phyloP scores from a whole-genome alignment of 2,797 vertebrate species.

The Adrianichthys oophorus region DNA sequence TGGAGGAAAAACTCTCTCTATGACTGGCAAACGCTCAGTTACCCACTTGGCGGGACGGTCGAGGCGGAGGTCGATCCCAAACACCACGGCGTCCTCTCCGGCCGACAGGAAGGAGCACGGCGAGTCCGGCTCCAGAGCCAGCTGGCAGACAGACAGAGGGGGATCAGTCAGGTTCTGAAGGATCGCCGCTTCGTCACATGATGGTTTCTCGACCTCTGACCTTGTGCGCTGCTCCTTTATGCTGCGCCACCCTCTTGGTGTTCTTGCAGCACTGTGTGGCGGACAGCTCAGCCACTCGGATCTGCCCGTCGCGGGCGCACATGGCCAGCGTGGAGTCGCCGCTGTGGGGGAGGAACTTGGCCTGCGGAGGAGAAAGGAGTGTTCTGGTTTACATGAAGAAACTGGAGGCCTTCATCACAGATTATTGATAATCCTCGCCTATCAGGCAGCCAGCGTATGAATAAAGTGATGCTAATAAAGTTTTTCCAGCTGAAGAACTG shows the following conservation, averaged over 20 bases:
- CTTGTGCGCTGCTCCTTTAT: slow-evolving; percentile 96
- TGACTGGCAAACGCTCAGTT: too few relatives aligned
- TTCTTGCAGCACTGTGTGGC: slow-evolving; percentile 96
- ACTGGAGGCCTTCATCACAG: too few relatives aligned
- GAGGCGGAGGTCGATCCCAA: slow-evolving; percentile 91
- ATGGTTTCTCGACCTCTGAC: slow-evolving; percentile 39
- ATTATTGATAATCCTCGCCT: too few relatives aligned
- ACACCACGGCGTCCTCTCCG: slow-evolving; percentile 95
- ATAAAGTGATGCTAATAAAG: neutral
- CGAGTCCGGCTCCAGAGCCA: slow-evolving; percentile 95
- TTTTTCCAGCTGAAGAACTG: neutral
- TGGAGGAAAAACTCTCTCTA: too few relatives aligned
- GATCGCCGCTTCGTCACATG: too few relatives aligned
- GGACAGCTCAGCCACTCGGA: slow-evolving; percentile 92
- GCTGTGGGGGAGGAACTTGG: slow-evolving; percentile 96
- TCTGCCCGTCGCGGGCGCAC: slow-evolving; percentile 95
- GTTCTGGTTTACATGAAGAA: too few relatives aligned
- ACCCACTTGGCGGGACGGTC: slow-evolving; percentile 29
- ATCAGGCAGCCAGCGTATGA: too few relatives aligned
- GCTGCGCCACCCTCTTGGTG: slow-evolving; percentile 94
- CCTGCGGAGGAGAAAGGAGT: slow-evolving; percentile 67
- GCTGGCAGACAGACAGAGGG: slow-evolving; percentile 61
- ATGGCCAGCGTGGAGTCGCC: slow-evolving; percentile 96
- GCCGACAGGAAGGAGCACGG: slow-evolving; percentile 95
- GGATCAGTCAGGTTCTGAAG: too few relatives aligned